These are phyloP conservation scores for Oscheius sp. DNA, from an alignment of 2,888 invertebrate species.

Conservation along the genomic window DNA sequence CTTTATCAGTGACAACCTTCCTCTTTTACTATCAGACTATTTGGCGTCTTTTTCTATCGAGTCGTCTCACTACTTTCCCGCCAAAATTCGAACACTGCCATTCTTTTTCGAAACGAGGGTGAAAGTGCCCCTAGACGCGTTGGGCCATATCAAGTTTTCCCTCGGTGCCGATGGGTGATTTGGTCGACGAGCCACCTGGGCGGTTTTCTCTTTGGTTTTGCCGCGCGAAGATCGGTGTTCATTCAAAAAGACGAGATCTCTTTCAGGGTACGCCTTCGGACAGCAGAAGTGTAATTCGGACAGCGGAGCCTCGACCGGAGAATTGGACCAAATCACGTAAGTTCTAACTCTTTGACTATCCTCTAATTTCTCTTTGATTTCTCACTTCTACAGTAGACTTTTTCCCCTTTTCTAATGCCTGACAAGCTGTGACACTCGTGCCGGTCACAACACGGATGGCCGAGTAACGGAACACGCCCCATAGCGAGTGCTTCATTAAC, in stretches of 20 bases:
- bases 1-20: neutral
- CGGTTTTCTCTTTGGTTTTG: conserved; percentile 3
- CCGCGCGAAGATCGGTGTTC: neutral
- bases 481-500: conserved; percentile 28
- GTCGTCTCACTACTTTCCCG: neutral
- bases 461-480: neutral
- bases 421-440: neutral
- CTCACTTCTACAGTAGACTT: neutral
- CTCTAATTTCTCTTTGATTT: neutral
- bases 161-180: conserved; percentile 5
- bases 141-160: conserved; percentile 3
- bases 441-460: conserved; percentile 27
- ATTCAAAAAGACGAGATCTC: neutral
- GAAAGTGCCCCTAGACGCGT: neutral
- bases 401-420: neutral
- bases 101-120: neutral
- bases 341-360: neutral
- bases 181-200: conserved; percentile 8
- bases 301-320: conserved; percentile 31
- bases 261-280: conserved; percentile 24
- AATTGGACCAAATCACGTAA: conserved; percentile 25
- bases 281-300: conserved; percentile 32
- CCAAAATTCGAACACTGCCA: neutral
- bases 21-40: neutral
- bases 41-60: neutral